phyloP scores from a whole-genome alignment of 2,888 invertebrate genomes.

The Netelia fuscicornis region DNA sequence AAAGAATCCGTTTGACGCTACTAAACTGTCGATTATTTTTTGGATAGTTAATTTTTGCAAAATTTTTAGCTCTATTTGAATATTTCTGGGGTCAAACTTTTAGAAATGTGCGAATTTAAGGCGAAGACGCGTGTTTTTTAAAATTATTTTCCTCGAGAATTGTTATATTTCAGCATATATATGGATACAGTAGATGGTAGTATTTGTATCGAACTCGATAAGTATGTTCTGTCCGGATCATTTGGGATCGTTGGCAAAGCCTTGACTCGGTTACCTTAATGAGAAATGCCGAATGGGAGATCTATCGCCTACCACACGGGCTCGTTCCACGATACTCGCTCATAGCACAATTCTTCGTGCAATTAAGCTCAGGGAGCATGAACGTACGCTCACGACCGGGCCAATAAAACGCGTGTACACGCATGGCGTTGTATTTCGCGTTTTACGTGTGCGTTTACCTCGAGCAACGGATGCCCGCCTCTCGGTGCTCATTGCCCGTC shows the following conservation, averaged over 20 bases:
- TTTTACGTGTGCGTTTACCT: slow-evolving; percentile 1
- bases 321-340: slow-evolving; percentile 10
- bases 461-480: neutral
- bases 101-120: slow-evolving; percentile 26
- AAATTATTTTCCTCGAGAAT: neutral
- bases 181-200: slow-evolving; percentile 28
- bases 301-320: slow-evolving; percentile 74
- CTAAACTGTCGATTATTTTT: neutral
- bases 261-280: slow-evolving; percentile 84
- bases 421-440: slow-evolving; percentile 11
- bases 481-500: slow-evolving; percentile 2
- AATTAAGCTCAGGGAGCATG: slow-evolving; percentile 41
- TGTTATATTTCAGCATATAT: slow-evolving; percentile 1
- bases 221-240: slow-evolving; percentile 33
- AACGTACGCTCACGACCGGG: slow-evolving; percentile 16
- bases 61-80: neutral
- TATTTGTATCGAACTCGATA: slow-evolving; percentile 59
- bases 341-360: slow-evolving; percentile 41
- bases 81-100: slow-evolving; percentile 18
- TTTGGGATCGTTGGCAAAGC: slow-evolving; percentile 66
- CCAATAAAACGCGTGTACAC: slow-evolving; percentile 24
- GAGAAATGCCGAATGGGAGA: slow-evolving; percentile 79
- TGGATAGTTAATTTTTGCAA: neutral
- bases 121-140: slow-evolving; percentile 2
- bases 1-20: too few species aligned